phyloP scores from a whole-genome alignment of 2,113 vertebrate genomes.

The Podarcis muralis region DNA sequence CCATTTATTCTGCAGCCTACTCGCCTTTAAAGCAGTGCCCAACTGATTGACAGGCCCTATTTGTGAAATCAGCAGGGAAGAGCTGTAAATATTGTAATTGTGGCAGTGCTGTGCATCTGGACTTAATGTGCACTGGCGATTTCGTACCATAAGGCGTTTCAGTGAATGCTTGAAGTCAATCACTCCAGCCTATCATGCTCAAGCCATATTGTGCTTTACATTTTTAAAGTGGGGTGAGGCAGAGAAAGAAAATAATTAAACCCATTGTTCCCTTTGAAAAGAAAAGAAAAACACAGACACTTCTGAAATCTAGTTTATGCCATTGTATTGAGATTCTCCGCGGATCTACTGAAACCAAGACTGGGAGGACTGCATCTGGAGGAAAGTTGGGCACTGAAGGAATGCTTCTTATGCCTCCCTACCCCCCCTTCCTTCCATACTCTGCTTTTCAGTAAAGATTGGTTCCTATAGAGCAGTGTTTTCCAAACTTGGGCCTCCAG shows the following conservation, averaged over 20 bases:
- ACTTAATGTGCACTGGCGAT: constrained; percentile 27
- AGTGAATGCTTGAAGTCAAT: constrained; percentile 26
- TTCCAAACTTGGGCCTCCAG: too few species aligned
- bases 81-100: constrained; percentile 60
- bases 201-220: not conserved
- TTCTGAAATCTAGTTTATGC: not conserved
- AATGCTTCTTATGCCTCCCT: not conserved
- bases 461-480: not conserved
- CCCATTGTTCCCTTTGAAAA: not conserved
- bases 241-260: not conserved
- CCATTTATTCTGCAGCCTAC: constrained; percentile 7
- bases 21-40: constrained; percentile 25
- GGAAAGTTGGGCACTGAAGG: not conserved
- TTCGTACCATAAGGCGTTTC: constrained; percentile 24
- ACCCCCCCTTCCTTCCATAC: not conserved
- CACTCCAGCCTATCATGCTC: not conserved
- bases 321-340: not conserved
- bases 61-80: constrained; percentile 53
- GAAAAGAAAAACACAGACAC: not conserved
- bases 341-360: not conserved
- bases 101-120: constrained; percentile 25
- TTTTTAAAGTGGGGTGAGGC: not conserved
- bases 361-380: too few species aligned
- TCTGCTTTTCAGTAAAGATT: not conserved
- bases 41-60: constrained; percentile 37